Conservation (phyloP, 2,888 invertebrate species). For the Villa cingulata region DNA sequence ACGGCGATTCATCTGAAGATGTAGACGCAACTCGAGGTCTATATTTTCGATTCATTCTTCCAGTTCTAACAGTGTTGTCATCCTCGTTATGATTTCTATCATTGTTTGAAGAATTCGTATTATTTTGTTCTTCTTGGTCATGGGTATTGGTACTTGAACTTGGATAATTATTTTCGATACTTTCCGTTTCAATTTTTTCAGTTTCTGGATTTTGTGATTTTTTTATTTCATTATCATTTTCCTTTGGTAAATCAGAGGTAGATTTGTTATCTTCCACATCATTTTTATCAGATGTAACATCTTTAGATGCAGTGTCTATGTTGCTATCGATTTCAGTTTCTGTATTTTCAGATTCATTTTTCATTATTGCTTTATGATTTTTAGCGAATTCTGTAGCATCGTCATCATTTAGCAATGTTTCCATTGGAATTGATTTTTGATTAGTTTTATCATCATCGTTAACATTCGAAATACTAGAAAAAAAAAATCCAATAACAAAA, state of each 20-base stretch:
- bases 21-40: slow-evolving; percentile 12
- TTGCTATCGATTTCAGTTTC: too few relatives aligned
- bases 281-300: background rate
- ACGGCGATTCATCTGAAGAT: slow-evolving; percentile 11
- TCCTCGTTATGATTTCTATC: background rate
- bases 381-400: too few relatives aligned
- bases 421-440: too few relatives aligned
- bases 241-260: background rate
- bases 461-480: background rate
- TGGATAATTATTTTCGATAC: too few relatives aligned
- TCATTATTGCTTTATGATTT: too few relatives aligned
- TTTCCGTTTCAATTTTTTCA: too few relatives aligned
- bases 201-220: background rate
- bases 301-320: too few relatives aligned
- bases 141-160: background rate
- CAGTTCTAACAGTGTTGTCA: background rate
- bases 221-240: background rate
- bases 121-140: background rate
- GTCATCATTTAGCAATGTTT: too few relatives aligned
- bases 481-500: too few relatives aligned
- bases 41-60: slow-evolving; percentile 14
- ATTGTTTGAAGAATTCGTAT: too few relatives aligned
- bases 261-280: background rate
- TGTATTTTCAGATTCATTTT: too few relatives aligned
- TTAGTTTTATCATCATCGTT: background rate